Conservation (phyloP, 2,888 invertebrate species). For the Phyllotreta cruciferae region DNA sequence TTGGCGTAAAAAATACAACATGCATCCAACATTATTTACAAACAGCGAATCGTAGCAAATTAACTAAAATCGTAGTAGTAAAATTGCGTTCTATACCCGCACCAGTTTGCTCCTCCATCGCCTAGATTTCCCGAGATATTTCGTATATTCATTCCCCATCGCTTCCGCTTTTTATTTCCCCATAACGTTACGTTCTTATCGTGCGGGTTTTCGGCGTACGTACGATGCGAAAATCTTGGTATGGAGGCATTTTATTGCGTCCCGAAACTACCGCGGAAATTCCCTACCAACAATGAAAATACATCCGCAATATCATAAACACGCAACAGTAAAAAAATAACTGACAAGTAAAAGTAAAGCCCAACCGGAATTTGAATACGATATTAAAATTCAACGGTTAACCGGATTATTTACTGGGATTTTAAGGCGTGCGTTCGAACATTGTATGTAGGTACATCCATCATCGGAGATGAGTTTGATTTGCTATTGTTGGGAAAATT, state of each 20-base stretch:
- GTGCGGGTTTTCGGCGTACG: slow-evolving; percentile 21
- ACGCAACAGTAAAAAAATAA: slow-evolving; percentile 13
- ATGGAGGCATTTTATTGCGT: slow-evolving; percentile 25
- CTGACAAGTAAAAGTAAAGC: not conserved
- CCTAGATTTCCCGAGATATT: slow-evolving; percentile 16
- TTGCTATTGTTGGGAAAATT: too few species aligned
- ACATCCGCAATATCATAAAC: slow-evolving; percentile 31
- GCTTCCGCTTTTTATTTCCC: slow-evolving; percentile 18
- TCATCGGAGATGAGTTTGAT: too few species aligned
- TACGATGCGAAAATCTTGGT: slow-evolving; percentile 20
- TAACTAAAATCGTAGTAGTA: too few species aligned
- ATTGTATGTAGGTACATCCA: too few species aligned
- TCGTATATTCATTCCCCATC: slow-evolving; percentile 22
- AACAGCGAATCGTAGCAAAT: too few species aligned
- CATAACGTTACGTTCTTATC: slow-evolving; percentile 25
- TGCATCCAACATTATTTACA: too few species aligned
- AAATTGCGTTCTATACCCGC: too few species aligned
- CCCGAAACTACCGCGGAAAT: slow-evolving; percentile 25
- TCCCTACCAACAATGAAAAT: slow-evolving; percentile 19
- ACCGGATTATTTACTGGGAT: not conserved
- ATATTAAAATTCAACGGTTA: too few species aligned
- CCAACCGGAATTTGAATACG: not conserved
- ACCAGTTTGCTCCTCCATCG: slow-evolving; percentile 2
- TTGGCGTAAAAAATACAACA: too few species aligned
- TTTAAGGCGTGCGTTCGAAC: not conserved